Conservation (phyloP, 2,888 invertebrate genomes). For the Drosophila niveifrons region DNA sequence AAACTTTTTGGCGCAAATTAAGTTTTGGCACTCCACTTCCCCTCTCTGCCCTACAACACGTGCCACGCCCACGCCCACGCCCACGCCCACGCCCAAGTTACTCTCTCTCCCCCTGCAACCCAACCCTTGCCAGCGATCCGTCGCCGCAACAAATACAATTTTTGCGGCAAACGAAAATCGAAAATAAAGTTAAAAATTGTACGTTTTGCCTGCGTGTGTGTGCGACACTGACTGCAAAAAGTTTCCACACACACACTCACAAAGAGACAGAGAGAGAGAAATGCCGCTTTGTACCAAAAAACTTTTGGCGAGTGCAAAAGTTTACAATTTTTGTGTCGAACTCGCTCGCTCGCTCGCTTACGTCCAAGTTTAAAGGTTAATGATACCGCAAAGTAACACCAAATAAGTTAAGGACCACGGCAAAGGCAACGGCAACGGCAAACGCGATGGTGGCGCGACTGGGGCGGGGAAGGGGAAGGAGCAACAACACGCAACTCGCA, state of each 20-base stretch:
- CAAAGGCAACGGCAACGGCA: constrained; percentile 1
- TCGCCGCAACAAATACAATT: constrained; percentile 74
- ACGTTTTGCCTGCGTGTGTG: constrained; percentile 58
- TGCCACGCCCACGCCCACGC: background rate
- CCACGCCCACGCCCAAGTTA: background rate
- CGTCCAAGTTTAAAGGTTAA: constrained; percentile 77
- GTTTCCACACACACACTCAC: constrained; percentile 42
- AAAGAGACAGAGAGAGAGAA: background rate
- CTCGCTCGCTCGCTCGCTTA: constrained; percentile 40
- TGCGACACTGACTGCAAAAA: background rate
- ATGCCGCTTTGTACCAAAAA: constrained; percentile 30
- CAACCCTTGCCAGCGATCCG: constrained; percentile 26
- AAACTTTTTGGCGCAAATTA: constrained; percentile 74
- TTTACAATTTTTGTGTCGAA: constrained; percentile 67
- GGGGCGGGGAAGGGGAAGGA: background rate
- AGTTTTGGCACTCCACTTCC: constrained; percentile 55
- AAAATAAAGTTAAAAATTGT: constrained; percentile 78
- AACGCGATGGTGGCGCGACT: background rate
- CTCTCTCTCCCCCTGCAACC: too few species aligned
- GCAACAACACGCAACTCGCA: constrained; percentile 3
- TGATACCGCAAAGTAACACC: constrained; percentile 77
- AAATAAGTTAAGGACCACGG: constrained; percentile 70
- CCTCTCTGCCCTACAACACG: background rate
- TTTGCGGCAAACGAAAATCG: constrained; percentile 79
- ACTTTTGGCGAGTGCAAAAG: constrained; percentile 72